Evolutionary conservation across 2,113 vertebrate genomes (phyloP).

Genomic region (Cololabis saira): DNA sequence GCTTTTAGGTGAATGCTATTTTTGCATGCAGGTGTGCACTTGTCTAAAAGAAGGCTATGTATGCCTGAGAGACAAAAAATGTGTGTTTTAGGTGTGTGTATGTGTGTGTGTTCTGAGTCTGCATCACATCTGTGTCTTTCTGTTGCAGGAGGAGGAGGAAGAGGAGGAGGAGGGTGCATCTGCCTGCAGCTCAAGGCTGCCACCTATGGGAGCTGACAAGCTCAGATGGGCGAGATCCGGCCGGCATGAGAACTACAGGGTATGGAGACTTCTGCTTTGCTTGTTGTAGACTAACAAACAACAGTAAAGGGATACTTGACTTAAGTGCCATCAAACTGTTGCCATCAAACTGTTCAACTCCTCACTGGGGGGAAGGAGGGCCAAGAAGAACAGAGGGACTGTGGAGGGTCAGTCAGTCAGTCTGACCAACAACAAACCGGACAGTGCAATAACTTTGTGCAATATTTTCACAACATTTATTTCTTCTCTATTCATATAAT

Average conservation of each 20-base stretch:
- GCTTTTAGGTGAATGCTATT: conserved; percentile 59
- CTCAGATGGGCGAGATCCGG: conserved; percentile 32
- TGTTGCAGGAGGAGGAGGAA: background rate
- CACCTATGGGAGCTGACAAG: conserved; percentile 65
- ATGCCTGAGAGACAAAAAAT: conserved; percentile 29
- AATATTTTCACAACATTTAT: too few species aligned
- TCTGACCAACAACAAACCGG: too few species aligned
- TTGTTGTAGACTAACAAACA: background rate
- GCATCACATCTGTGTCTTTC: conserved; percentile 35
- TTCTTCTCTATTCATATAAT: too few species aligned
- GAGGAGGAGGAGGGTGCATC: background rate
- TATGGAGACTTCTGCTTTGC: background rate
- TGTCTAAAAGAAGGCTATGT: conserved; percentile 33
- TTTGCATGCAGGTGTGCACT: conserved; percentile 61
- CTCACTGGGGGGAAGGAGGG: too few species aligned
- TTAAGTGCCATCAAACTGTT: too few species aligned
- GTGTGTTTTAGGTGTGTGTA: conserved; percentile 23
- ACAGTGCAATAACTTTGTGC: too few species aligned
- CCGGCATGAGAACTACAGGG: background rate
- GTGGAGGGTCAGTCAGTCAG: too few species aligned
- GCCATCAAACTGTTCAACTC: too few species aligned
- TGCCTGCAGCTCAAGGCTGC: conserved; percentile 62
- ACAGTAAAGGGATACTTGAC: too few species aligned
- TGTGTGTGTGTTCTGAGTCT: conserved; percentile 35
- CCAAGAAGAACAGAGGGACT: too few species aligned